phyloP scores from a whole-genome alignment of 2,797 vertebrate species.

The Pseudomugil tenellus region DNA sequence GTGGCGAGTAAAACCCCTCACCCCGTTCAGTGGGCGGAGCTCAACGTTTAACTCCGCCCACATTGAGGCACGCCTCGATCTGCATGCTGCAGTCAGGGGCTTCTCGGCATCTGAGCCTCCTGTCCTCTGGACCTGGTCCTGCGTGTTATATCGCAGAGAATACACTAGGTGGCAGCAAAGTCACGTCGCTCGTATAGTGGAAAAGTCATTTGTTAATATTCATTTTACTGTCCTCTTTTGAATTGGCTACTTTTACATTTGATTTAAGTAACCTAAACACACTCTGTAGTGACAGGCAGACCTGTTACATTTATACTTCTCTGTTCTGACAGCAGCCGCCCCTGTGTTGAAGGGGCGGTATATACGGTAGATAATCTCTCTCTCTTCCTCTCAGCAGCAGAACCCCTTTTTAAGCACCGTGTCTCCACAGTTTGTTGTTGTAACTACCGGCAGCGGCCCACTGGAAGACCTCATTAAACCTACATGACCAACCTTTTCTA shows the following conservation, averaged over 20 bases:
- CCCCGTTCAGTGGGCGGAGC: too few species aligned
- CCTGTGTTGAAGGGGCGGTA: constrained; percentile 34
- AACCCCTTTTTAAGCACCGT: background rate
- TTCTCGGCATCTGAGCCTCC: background rate
- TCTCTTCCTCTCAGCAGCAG: constrained; percentile 33
- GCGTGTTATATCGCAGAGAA: background rate
- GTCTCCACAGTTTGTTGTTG: background rate
- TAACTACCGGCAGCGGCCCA: background rate
- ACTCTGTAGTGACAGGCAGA: fast-evolving
- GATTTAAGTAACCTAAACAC: background rate
- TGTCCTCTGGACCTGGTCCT: too few species aligned
- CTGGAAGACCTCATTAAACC: background rate
- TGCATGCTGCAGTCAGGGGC: too few species aligned
- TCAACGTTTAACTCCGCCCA: too few species aligned
- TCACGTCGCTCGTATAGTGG: fast-evolving
- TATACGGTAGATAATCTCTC: constrained; percentile 4
- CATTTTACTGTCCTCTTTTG: too few species aligned
- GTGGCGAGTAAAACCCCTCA: too few species aligned
- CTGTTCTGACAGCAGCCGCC: background rate
- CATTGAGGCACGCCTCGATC: too few species aligned
- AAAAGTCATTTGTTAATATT: too few species aligned
- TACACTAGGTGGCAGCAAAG: constrained; percentile 26
- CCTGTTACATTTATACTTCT: background rate
- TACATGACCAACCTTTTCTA: background rate
- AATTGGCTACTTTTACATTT: fast-evolving